Base-by-base conservation (phyloP, 35 echinoderm and acorn worm species). In the Chiridota heheva region DNA sequence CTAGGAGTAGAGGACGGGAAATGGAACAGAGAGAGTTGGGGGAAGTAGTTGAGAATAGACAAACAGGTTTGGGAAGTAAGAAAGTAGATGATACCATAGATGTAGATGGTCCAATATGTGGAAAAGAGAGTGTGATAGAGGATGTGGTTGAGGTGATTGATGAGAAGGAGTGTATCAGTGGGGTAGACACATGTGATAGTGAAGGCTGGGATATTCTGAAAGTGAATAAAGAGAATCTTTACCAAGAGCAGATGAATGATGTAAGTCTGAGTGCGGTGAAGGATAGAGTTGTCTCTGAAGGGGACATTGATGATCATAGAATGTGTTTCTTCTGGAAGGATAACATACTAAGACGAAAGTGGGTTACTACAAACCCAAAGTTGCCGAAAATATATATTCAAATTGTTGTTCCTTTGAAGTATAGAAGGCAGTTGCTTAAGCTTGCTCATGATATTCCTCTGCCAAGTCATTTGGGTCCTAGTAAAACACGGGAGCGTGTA, bases 281-380 rank as follows among this genome's bases (percentile, higher is more conserved):
- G 30, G 56, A 67, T 5, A 67, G 63, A 67, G 63, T 67, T 0
- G 63, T 67, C 30, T 36, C 63, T 8, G 63, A 67, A 67, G n/a
- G 24, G 12, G 63, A 67, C 17, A 31, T 31, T 67, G 63, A 67
- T 36, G 20, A 8, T 0, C 40, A 67, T 67, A 3, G 1, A 67
- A 36, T n/a, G n/a, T n/a, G n/a, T n/a, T 44, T 73, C 69, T 73
- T 73, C 38, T 73, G 69, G 69, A 44, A 73, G 3, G 38, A 73
- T 36, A 73, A 73, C 38, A 16, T 44, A 15, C 38, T 44, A 18
- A 25, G 3, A 5, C 42, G 69, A 48, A 73, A 73, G 24, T 73
- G 69, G 69, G n/a, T 6, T 10, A 34, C 69, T 48, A 73, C 28
- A 43, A 38, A 7, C 7, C 16, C 6, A 31, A 0, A 74, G 4